Percentiles rank a stretch among this genome's conserved stretches.
phyloP scores from a whole-genome alignment of 1,140 invertebrate species.

The Drosophila mojavensis region DNA sequence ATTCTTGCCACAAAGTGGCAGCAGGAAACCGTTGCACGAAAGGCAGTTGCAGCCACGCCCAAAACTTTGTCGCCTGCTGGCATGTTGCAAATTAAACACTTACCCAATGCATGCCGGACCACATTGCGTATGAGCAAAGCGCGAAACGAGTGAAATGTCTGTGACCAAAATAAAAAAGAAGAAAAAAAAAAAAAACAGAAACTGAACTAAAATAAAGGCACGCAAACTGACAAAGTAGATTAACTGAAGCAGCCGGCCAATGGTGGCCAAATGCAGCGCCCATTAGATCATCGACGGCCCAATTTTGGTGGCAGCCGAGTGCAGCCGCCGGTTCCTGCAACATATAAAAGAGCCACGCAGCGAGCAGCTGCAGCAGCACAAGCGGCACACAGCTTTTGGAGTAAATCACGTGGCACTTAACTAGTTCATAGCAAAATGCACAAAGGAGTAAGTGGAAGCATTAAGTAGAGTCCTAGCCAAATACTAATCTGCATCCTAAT shows the following conservation, averaged over 20 bases:
- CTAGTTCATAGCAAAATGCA: slow-evolving; percentile 37
- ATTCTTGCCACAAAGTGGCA: slow-evolving; percentile 15
- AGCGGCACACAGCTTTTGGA: slow-evolving; percentile 23
- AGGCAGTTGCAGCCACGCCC: slow-evolving; percentile 7
- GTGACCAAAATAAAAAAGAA: slow-evolving; percentile 29
- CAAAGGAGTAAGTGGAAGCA: slow-evolving; percentile 56
- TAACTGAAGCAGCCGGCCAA: slow-evolving; percentile 31
- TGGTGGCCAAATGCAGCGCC: slow-evolving; percentile 16
- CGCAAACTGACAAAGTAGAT: slow-evolving; percentile 39
- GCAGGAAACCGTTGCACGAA: slow-evolving; percentile 2
- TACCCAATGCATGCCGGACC: slow-evolving; percentile 23
- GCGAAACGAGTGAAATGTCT: slow-evolving; percentile 33
- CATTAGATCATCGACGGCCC: slow-evolving; percentile 67
- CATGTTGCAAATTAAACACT: slow-evolving; percentile 40
- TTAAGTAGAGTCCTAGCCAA: neutral
- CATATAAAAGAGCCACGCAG: slow-evolving; percentile 54
- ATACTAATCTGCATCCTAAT: neutral
- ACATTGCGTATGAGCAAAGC: slow-evolving; percentile 34
- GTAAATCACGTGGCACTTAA: slow-evolving; percentile 6
- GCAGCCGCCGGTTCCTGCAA: slow-evolving; percentile 16
- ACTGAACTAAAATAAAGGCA: neutral
- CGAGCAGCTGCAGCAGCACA: slow-evolving; percentile 34
- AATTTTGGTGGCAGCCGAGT: slow-evolving; percentile 20
- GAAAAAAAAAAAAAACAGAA: neutral
- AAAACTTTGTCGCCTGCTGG: slow-evolving; percentile 36